Percentiles rank a stretch among this genome's conserved stretches.
Evolutionary conservation across 2,888 invertebrate genomes (phyloP).

Genomic region (Encarsia formosa): DNA sequence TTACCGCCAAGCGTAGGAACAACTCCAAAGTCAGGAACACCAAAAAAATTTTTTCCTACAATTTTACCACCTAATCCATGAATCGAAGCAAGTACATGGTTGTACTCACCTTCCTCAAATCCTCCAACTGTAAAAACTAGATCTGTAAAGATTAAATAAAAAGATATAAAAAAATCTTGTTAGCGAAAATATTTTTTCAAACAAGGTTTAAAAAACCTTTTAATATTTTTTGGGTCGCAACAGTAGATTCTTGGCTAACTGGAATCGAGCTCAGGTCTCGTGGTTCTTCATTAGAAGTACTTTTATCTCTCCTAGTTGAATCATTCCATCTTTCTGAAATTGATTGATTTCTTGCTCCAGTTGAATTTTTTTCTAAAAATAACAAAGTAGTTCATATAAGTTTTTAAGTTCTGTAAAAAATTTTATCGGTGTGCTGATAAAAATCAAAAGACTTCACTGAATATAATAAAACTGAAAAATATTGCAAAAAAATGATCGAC

Average conservation of each 20-base stretch:
- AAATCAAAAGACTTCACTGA: not conserved
- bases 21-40: slow-evolving; percentile 63
- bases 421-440: not conserved
- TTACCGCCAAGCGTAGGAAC: slow-evolving; percentile 57
- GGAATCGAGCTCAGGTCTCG: slow-evolving; percentile 38
- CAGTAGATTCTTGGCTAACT: slow-evolving; percentile 36
- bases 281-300: slow-evolving; percentile 8
- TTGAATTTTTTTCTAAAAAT: slow-evolving; percentile 20
- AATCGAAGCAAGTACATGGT: slow-evolving; percentile 52
- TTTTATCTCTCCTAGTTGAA: slow-evolving; percentile 2
- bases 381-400: slow-evolving; percentile 5
- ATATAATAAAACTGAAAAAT: too few relatives aligned
- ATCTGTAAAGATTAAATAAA: slow-evolving; percentile 34
- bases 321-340: slow-evolving; percentile 9
- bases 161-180: slow-evolving; percentile 1
- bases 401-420: not conserved
- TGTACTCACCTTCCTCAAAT: slow-evolving; percentile 51
- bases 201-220: slow-evolving; percentile 30
- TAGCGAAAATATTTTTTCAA: not conserved
- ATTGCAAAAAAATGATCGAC: too few relatives aligned
- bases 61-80: slow-evolving; percentile 58
- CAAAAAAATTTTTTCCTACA: slow-evolving; percentile 52
- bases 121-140: slow-evolving; percentile 51
- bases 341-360: slow-evolving; percentile 14
- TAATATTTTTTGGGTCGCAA: slow-evolving; percentile 36